Percentiles rank a stretch among this genome's conserved stretches.
phyloP scores from a whole-genome alignment of 2,888 invertebrate species.

The Choristoneura rosaceana region DNA sequence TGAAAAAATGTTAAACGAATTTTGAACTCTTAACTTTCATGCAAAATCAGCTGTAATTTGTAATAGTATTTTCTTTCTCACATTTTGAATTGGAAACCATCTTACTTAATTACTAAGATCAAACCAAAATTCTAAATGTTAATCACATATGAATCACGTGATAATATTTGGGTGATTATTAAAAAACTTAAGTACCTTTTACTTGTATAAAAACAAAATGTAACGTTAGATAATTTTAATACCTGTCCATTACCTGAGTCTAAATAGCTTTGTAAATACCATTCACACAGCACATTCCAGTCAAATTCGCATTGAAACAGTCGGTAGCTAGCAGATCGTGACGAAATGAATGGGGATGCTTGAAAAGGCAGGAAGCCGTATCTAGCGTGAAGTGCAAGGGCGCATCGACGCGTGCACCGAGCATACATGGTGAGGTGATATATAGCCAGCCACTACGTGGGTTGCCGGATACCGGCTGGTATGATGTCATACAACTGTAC shows the following conservation, averaged over 20 bases:
- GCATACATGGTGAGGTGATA: constrained; percentile 31
- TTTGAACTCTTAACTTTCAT: not conserved
- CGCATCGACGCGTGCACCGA: constrained; percentile 53
- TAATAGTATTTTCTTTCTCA: too few species aligned
- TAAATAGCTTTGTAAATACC: not conserved
- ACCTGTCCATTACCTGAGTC: not conserved
- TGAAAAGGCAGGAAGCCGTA: constrained; percentile 71
- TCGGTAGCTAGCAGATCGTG: constrained; percentile 63
- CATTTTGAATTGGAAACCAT: too few species aligned
- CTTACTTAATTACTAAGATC: too few species aligned
- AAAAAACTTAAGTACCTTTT: too few species aligned
- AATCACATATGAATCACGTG: too few species aligned
- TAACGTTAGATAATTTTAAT: constrained; percentile 1
- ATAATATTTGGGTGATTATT: too few species aligned
- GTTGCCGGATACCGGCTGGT: constrained; percentile 36
- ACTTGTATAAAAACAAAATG: not conserved
- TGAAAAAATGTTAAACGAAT: not conserved
- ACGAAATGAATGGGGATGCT: constrained; percentile 67
- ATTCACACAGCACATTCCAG: constrained; percentile 49
- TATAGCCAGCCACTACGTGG: constrained; percentile 31
- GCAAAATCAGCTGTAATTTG: not conserved
- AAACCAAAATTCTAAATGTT: too few species aligned
- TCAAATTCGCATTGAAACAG: constrained; percentile 55
- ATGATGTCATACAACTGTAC: constrained; percentile 52
- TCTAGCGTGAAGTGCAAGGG: constrained; percentile 68